phyloP scores from a whole-genome alignment of 2,888 invertebrate genomes.

The Eremobia ochroleuca region DNA sequence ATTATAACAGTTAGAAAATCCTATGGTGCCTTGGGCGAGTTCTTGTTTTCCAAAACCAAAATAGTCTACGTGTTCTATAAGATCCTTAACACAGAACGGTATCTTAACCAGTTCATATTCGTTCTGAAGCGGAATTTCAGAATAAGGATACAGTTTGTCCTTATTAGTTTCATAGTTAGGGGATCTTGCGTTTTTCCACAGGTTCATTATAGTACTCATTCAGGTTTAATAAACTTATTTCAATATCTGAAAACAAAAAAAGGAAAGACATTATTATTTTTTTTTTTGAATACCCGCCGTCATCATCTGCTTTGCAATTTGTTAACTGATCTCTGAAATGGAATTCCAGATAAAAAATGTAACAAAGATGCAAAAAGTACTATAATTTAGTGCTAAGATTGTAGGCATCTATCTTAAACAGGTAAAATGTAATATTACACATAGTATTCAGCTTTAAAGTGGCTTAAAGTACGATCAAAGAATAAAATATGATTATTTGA shows the following conservation, averaged over 20 bases:
- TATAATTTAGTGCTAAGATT: no score
- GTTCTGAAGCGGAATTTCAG: constrained; percentile 16
- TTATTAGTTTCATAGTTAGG: constrained; percentile 38
- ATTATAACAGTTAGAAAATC: constrained; percentile 43
- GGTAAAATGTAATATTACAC: no score
- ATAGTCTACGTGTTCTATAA: constrained; percentile 40
- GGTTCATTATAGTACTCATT: neutral
- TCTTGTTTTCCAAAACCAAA: constrained; percentile 13
- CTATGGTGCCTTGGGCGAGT: neutral
- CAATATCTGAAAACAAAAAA: constrained; percentile 27
- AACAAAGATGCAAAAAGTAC: no score
- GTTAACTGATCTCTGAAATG: no score
- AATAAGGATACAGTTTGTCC: constrained; percentile 36
- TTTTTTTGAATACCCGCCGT: no score
- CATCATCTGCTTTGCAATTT: no score
- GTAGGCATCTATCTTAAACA: no score
- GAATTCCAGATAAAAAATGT: no score
- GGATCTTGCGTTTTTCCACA: constrained; percentile 9
- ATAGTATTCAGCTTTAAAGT: no score
- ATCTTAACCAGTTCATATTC: constrained; percentile 32
- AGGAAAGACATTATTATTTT: no score
- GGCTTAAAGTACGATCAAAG: no score
- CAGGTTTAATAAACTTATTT: neutral
- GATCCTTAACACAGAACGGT: constrained; percentile 24
- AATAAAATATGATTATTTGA: no score